A percentile compares a stretch with the other conserved stretches of the same genome.
phyloP scores from a whole-genome alignment of 2,113 vertebrate genomes.

The Canis aureus region DNA sequence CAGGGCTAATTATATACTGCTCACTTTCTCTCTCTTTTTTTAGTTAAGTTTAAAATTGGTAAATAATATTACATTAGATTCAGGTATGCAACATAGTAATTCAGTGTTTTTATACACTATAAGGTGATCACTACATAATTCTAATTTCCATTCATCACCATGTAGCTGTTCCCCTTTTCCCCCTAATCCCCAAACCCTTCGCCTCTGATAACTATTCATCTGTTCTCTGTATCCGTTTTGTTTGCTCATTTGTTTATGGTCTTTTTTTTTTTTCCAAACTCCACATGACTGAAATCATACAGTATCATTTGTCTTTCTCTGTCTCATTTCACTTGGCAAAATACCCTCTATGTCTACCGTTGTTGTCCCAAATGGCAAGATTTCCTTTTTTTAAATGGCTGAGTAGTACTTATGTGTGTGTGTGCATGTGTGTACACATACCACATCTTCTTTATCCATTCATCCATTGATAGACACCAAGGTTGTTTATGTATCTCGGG shows the following conservation, averaged over 20 bases:
- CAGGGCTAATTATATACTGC: not conserved
- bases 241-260: not conserved
- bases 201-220: not conserved
- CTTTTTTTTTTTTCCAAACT: not conserved
- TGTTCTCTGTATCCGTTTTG: not conserved
- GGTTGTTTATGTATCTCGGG: not conserved
- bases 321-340: not conserved
- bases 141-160: not conserved
- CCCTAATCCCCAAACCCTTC: not conserved
- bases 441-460: not conserved
- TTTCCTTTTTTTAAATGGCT: not conserved
- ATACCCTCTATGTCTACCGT: not conserved
- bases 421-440: not conserved
- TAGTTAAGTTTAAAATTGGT: not conserved
- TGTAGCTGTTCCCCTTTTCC: not conserved
- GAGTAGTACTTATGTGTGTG: not conserved
- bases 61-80: not conserved
- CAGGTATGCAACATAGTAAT: not conserved
- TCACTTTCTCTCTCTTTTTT: constrained; percentile 12
- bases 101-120: not conserved
- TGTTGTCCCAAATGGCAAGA: not conserved
- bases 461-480: not conserved
- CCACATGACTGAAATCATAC: not conserved
- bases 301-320: not conserved
- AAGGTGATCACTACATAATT: not conserved